Base-by-base conservation (phyloP, 2,113 vertebrate species). In the Pyrgilauda ruficollis region DNA sequence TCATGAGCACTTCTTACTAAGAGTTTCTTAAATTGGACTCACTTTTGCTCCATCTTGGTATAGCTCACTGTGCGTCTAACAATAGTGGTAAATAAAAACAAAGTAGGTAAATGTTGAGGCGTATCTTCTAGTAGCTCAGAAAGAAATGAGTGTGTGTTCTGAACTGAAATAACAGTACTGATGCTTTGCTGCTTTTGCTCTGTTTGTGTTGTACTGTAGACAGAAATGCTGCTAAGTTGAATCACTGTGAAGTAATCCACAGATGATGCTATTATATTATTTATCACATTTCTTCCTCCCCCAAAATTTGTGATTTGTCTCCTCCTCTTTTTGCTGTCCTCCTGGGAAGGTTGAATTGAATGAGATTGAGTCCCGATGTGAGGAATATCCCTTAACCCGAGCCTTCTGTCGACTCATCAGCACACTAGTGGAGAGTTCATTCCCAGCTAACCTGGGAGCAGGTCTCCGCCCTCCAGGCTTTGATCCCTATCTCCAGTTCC, bases 281-380 rank as follows among this genome's bases (percentile, higher is more conserved):
- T 91, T 90, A 13, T 88, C 30, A 16, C 2, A 0, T 62, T 96
- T 81, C 28, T 83, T 88, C 11, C 15, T 67, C 7, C 5, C 7
- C 13, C 28, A 84, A 70, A 84, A 43, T 70, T 35, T 56, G 21
- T 80, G 28, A 18, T 73, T 4, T 68, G 78, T 67, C 21, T 63
- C 15, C 78, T 85, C 1, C 16, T 80, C 18, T 58, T 92, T 95
- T 76, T 94, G 14, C 11, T 78, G 11, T 87, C 56, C 43, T 46
- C 15, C 76, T 89, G 95, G 91, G 35, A 96, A 99, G 99, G 98
- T 99, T 95, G 99, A 99, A 97, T 94, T 99, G 95, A 99, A 99
- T 72, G 99, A 99, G 97, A 99, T 99, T 24, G 99, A 99, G 97
- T 99, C 99, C 4, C 98, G 99, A 74, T 99, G 98, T 84, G 99